These are phyloP conservation scores for Heliconius congener DNA, from an alignment of 1,140 invertebrate species.

Conservation along the genomic window DNA sequence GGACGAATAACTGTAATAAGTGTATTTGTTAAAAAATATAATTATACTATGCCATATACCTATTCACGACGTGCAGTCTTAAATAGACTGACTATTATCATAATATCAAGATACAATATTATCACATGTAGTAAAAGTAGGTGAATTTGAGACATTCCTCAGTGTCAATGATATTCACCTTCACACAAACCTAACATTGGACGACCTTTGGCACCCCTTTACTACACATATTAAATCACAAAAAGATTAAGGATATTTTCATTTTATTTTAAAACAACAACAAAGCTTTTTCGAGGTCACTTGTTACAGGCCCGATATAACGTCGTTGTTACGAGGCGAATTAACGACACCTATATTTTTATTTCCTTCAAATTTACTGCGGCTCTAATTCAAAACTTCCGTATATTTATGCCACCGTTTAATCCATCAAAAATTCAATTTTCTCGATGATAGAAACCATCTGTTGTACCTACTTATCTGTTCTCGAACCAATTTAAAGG, in stretches of 20 bases:
- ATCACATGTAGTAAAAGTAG: neutral
- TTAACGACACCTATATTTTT: slow-evolving; percentile 41
- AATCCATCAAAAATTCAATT: slow-evolving; percentile 16
- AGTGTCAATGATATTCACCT: slow-evolving; percentile 49
- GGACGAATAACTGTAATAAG: too few relatives aligned
- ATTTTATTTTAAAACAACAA: slow-evolving; percentile 48
- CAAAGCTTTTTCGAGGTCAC: slow-evolving; percentile 45
- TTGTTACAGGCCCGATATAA: slow-evolving; percentile 33
- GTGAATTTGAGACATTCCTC: neutral
- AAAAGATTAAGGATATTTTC: slow-evolving; percentile 51
- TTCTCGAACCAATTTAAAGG: slow-evolving; percentile 3
- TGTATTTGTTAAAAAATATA: too few relatives aligned
- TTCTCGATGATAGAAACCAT: slow-evolving; percentile 9
- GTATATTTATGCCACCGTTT: slow-evolving; percentile 19
- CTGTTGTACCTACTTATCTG: slow-evolving; percentile 13
- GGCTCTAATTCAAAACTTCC: slow-evolving; percentile 25
- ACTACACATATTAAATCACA: slow-evolving; percentile 52
- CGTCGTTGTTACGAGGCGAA: slow-evolving; percentile 26
- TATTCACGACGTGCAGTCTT: too few relatives aligned
- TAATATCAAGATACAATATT: neutral
- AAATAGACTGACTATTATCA: too few relatives aligned
- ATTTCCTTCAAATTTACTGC: slow-evolving; percentile 31
- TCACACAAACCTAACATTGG: slow-evolving; percentile 48
- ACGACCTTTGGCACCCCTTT: slow-evolving; percentile 54
- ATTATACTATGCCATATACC: too few relatives aligned